These are phyloP conservation scores for Macroglossus sobrinus DNA, from an alignment of 2,113 vertebrate species.

Conservation along the genomic window DNA sequence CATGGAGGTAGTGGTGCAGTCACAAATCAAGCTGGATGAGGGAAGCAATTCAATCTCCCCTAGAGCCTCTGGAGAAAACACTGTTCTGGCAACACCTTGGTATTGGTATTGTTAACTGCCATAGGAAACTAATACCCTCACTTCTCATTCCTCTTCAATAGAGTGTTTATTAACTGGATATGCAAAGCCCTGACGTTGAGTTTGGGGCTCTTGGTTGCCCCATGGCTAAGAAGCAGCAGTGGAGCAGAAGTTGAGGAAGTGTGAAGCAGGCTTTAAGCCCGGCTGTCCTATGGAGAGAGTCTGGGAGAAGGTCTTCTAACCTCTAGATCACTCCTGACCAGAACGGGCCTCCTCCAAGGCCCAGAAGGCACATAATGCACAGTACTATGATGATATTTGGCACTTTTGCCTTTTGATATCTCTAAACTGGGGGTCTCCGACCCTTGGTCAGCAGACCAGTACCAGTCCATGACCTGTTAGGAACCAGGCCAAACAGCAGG, in stretches of 20 bases:
- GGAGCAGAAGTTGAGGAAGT: not conserved
- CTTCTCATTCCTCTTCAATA: not conserved
- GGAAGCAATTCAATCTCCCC: fast-evolving
- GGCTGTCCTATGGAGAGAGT: not conserved
- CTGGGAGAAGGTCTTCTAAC: not conserved
- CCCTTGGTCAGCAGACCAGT: too few species aligned
- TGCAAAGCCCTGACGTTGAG: not conserved
- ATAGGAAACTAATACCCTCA: not conserved
- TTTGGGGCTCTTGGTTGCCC: not conserved
- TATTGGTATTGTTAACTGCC: not conserved
- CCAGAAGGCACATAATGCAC: not conserved
- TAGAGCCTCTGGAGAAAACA: not conserved
- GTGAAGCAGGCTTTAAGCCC: not conserved
- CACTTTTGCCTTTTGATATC: not conserved
- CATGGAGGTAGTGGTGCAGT: fast-evolving
- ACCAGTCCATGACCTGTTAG: too few species aligned
- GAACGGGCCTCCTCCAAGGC: not conserved
- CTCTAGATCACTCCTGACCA: not conserved
- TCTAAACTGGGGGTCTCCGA: not conserved
- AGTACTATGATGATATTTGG: not conserved
- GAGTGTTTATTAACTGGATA: not conserved
- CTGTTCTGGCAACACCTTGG: not conserved
- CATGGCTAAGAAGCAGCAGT: not conserved
- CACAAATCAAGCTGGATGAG: not conserved
- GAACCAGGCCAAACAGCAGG: too few species aligned